Conservation (phyloP, 1,140 invertebrate species). For the Magallana angulata region DNA sequence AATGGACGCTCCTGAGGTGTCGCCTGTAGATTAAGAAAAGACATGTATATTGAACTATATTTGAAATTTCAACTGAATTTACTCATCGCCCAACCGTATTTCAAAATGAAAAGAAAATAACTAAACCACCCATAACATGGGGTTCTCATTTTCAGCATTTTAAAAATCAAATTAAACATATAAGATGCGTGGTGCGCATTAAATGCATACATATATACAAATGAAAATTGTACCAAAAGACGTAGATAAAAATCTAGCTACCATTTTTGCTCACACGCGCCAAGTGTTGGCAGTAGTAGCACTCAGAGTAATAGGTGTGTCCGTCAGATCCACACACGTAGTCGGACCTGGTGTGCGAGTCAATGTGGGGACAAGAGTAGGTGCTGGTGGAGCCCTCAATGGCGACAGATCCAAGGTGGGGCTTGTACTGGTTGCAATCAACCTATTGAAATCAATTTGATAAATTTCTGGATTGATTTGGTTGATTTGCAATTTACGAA, state of each 20-base stretch:
- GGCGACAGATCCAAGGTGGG: slow-evolving; percentile 30
- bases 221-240: too few species aligned
- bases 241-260: not conserved
- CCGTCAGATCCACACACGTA: slow-evolving; percentile 46
- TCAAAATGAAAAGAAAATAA: too few species aligned
- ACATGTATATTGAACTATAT: too few species aligned
- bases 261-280: not conserved
- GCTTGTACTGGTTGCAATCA: slow-evolving; percentile 37
- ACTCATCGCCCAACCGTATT: too few species aligned
- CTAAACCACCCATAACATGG: too few species aligned
- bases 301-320: slow-evolving; percentile 40
- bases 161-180: too few species aligned
- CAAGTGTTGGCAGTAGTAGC: slow-evolving; percentile 34
- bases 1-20: not conserved
- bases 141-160: too few species aligned
- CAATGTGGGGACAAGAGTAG: slow-evolving; percentile 8
- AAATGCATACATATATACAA: too few species aligned
- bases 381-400: slow-evolving; percentile 11
- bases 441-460: not conserved
- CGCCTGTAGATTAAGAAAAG: not conserved
- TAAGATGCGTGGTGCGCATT: too few species aligned
- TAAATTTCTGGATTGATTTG: too few species aligned
- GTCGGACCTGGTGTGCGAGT: not conserved
- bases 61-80: too few species aligned
- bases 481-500: too few species aligned